Evolutionary conservation across 2,888 invertebrate species (phyloP).

Genomic region (Lysandra coridon): DNA sequence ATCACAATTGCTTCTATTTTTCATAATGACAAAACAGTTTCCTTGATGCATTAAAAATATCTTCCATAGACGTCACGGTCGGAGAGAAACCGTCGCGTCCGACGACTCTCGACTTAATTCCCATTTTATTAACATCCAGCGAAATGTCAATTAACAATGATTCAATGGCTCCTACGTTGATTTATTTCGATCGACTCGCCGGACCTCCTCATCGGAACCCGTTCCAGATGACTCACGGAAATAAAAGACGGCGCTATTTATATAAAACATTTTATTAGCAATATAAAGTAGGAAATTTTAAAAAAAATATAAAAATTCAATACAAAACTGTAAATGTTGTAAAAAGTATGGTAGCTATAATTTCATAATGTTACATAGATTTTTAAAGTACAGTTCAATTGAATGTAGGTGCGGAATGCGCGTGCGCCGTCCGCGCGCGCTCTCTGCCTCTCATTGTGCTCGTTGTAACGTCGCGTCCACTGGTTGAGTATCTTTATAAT

Average conservation of each 20-base stretch:
- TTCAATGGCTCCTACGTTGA: slow-evolving; percentile 12
- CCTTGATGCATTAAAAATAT: not conserved
- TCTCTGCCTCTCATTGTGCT: slow-evolving; percentile 33
- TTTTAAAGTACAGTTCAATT: slow-evolving; percentile 41
- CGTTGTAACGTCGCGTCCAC: not conserved
- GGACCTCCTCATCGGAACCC: not conserved
- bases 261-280: slow-evolving; percentile 80
- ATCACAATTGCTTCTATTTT: not conserved
- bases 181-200: not conserved
- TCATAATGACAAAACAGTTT: not conserved
- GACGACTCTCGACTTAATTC: not conserved
- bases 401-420: slow-evolving; percentile 24
- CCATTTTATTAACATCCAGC: slow-evolving; percentile 17
- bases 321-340: slow-evolving; percentile 76
- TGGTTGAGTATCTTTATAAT: not conserved
- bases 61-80: not conserved
- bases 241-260: slow-evolving; percentile 40
- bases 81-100: not conserved
- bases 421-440: slow-evolving; percentile 30
- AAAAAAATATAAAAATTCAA: slow-evolving; percentile 76
- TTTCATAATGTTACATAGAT: slow-evolving; percentile 55
- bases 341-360: slow-evolving; percentile 72
- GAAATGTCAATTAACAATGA: slow-evolving; percentile 20
- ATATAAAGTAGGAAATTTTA: slow-evolving; percentile 79
- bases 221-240: slow-evolving; percentile 21